These are phyloP conservation scores for Pilophorus perplexus DNA, from an alignment of 2,888 invertebrate species.

Conservation along the genomic window DNA sequence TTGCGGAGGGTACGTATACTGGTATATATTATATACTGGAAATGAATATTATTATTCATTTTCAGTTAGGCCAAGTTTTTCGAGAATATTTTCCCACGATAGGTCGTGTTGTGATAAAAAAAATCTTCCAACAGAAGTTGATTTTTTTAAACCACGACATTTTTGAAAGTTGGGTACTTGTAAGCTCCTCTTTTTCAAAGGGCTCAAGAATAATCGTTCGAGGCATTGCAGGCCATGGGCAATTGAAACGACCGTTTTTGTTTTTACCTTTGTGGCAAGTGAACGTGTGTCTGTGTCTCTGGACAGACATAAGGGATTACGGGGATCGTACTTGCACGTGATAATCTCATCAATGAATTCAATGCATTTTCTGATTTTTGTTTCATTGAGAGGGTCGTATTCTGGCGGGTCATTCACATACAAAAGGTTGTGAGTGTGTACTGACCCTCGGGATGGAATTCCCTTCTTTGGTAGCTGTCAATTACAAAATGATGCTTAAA, in stretches of 20 bases:
- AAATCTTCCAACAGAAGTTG: neutral
- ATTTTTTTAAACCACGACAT: constrained; percentile 12
- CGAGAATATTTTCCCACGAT: neutral
- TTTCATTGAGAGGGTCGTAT: neutral
- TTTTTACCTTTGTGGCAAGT: constrained; percentile 33
- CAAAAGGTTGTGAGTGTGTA: constrained; percentile 41
- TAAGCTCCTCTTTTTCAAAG: neutral
- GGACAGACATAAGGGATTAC: constrained; percentile 13
- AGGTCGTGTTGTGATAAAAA: neutral
- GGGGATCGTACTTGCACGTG: constrained; percentile 25
- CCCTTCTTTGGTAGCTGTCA: constrained; percentile 26
- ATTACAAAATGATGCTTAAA: constrained; percentile 39
- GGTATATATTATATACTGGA: too few species aligned
- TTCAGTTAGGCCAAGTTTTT: neutral
- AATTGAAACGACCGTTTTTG: constrained; percentile 21
- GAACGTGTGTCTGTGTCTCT: constrained; percentile 26
- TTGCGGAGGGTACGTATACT: too few species aligned
- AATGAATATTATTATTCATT: too few species aligned
- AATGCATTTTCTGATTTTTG: neutral
- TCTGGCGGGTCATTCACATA: constrained; percentile 43
- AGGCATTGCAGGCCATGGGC: constrained; percentile 23
- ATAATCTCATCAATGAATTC: constrained; percentile 20
- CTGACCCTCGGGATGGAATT: constrained; percentile 46
- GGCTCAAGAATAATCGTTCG: constrained; percentile 32
- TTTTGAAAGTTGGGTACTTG: neutral